A percentile compares a stretch with the other conserved stretches of the same genome.
Conservation (phyloP, 2,797 vertebrate species). For the Muraenolepis orangiensis region DNA sequence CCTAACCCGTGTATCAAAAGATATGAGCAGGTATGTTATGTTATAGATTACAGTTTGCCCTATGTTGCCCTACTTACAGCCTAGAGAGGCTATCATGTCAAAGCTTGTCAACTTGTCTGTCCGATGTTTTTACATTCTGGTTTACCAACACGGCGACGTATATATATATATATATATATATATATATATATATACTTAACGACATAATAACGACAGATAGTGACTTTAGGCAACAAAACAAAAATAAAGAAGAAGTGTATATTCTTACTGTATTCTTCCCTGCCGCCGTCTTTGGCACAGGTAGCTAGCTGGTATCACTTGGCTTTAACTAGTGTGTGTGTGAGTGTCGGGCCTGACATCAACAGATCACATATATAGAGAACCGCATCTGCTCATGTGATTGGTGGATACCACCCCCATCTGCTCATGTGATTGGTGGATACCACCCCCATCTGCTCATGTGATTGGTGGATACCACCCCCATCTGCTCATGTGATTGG, state of each 20-base stretch:
- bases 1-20: background rate
- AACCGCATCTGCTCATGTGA: background rate
- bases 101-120: background rate
- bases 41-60: too few relatives aligned
- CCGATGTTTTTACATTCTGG: background rate
- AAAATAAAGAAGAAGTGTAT: background rate
- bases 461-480: background rate
- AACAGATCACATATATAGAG: background rate
- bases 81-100: background rate
- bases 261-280: conserved; percentile 41
- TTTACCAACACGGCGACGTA: too few relatives aligned
- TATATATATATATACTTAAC: too few relatives aligned
- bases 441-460: too few relatives aligned
- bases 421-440: too few relatives aligned
- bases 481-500: too few relatives aligned
- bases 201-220: background rate
- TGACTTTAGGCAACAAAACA: too few relatives aligned
- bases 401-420: too few relatives aligned
- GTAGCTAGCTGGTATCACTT: background rate
- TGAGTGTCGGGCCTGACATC: background rate
- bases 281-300: conserved; percentile 1
- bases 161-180: too few relatives aligned
- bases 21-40: background rate
- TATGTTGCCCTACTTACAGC: background rate
- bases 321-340: too few relatives aligned